These are phyloP conservation scores for Drosophila jambulina DNA, from an alignment of 1,140 invertebrate genomes.

Conservation along the genomic window DNA sequence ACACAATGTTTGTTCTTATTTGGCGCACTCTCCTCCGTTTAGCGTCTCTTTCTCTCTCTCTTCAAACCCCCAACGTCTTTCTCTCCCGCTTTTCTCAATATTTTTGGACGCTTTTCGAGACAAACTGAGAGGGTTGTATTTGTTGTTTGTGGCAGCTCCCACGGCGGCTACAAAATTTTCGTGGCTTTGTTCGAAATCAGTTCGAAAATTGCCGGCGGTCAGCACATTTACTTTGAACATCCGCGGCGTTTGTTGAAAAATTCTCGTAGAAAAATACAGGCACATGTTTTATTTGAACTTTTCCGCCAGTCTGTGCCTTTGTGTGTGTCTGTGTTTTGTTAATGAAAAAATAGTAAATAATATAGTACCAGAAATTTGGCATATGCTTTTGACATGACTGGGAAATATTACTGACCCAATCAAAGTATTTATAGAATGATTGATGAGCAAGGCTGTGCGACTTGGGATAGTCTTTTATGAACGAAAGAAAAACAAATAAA, in stretches of 20 bases:
- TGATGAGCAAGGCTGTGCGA: constrained; percentile 19
- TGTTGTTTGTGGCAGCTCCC: constrained; percentile 27
- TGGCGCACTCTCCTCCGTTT: constrained; percentile 30
- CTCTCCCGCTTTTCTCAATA: constrained; percentile 36
- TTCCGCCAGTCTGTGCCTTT: background rate
- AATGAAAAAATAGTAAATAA: constrained; percentile 44
- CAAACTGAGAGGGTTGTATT: constrained; percentile 46
- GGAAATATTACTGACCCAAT: constrained; percentile 42
- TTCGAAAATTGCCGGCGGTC: constrained; percentile 81
- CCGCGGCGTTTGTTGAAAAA: constrained; percentile 22
- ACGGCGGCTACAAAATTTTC: constrained; percentile 19
- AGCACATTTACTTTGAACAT: constrained; percentile 56
- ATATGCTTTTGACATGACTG: constrained; percentile 24
- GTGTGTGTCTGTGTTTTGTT: constrained; percentile 27
- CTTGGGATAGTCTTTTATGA: constrained; percentile 5
- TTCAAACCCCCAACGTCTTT: background rate
- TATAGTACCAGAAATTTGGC: constrained; percentile 12
- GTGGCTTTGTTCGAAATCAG: constrained; percentile 65
- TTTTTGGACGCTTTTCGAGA: constrained; percentile 32
- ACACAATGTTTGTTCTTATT: constrained; percentile 69
- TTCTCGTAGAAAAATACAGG: constrained; percentile 15
- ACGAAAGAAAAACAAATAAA: background rate
- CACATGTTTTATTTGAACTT: constrained; percentile 16
- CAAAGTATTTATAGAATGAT: constrained; percentile 48
- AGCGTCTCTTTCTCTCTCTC: background rate